These are phyloP conservation scores for Penaeus vannamei DNA, from an alignment of 1,140 invertebrate genomes.

Conservation along the genomic window DNA sequence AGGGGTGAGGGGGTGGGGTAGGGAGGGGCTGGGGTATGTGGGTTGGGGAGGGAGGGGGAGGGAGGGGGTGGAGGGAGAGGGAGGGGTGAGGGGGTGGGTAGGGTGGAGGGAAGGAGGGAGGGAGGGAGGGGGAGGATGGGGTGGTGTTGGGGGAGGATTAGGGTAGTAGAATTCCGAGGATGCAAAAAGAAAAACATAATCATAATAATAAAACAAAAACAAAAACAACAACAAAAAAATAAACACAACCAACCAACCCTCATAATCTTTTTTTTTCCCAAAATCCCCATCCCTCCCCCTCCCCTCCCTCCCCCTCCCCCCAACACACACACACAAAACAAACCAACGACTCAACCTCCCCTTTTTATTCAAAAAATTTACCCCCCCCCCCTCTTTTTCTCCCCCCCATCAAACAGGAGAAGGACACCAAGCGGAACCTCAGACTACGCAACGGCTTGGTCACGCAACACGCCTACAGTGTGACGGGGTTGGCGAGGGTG, in stretches of 20 bases:
- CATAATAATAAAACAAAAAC: not conserved
- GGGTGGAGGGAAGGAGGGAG: conserved; percentile 10
- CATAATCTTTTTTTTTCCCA: not conserved
- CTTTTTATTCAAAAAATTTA: not conserved
- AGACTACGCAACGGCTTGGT: conserved; percentile 77
- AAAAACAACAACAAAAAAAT: not conserved
- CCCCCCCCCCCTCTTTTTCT: not conserved
- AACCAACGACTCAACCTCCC: not conserved
- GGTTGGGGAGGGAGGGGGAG: too few species aligned
- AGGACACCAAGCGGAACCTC: conserved; percentile 75
- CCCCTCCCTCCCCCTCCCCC: conserved; percentile 8
- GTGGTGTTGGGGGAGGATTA: not conserved
- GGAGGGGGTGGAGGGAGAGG: too few species aligned
- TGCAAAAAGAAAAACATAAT: not conserved
- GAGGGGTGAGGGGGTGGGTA: too few species aligned
- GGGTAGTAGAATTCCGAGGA: not conserved
- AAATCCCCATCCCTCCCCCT: not conserved
- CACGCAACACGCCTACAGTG: conserved; percentile 81
- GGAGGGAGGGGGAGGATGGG: conserved; percentile 1
- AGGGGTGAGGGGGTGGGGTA: not conserved
- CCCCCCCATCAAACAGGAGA: conserved; percentile 72
- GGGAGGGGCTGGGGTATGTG: not conserved
- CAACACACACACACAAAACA: not conserved
- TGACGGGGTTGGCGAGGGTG: conserved; percentile 82
- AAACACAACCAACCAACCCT: not conserved